phyloP scores from a whole-genome alignment of 1,140 invertebrate species.

The Habropoda laboriosa region DNA sequence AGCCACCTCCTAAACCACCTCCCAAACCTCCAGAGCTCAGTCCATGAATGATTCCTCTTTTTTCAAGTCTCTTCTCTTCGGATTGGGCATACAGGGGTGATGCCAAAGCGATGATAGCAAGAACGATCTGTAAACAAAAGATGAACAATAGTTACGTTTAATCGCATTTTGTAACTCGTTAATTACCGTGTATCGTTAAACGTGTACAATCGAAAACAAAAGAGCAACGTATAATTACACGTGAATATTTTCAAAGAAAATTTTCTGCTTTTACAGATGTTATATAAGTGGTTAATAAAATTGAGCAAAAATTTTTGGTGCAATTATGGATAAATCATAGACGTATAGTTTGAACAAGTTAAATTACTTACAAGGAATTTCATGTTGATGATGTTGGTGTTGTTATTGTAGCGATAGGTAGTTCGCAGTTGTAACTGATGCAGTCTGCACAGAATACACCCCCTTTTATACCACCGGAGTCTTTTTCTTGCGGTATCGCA shows the following conservation, averaged over 20 bases:
- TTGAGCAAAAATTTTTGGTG: no score
- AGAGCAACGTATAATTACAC: no score
- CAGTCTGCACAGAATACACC: slow-evolving; percentile 59
- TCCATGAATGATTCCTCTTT: slow-evolving; percentile 72
- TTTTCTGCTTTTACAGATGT: no score
- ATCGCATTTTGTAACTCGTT: neutral
- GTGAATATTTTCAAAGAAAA: no score
- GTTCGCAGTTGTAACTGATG: slow-evolving; percentile 72
- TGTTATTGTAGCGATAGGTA: slow-evolving; percentile 41
- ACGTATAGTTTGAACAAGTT: neutral
- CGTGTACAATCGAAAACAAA: no score
- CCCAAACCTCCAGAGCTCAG: slow-evolving; percentile 61
- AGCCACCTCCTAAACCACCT: slow-evolving; percentile 48
- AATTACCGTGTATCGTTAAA: no score
- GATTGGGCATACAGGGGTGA: slow-evolving; percentile 70
- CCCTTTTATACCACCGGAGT: slow-evolving; percentile 75
- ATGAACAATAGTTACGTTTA: no score
- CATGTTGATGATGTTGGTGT: slow-evolving; percentile 71
- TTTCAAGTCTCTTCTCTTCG: slow-evolving; percentile 72
- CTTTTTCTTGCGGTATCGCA: slow-evolving; percentile 66
- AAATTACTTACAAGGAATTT: slow-evolving; percentile 74
- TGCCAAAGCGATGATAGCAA: slow-evolving; percentile 70
- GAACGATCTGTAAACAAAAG: slow-evolving; percentile 60
- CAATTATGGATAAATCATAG: neutral
- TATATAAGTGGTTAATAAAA: neutral